Base-by-base conservation (phyloP, 2,113 vertebrate genomes). In the Neolamprologus caudopunctatus region DNA sequence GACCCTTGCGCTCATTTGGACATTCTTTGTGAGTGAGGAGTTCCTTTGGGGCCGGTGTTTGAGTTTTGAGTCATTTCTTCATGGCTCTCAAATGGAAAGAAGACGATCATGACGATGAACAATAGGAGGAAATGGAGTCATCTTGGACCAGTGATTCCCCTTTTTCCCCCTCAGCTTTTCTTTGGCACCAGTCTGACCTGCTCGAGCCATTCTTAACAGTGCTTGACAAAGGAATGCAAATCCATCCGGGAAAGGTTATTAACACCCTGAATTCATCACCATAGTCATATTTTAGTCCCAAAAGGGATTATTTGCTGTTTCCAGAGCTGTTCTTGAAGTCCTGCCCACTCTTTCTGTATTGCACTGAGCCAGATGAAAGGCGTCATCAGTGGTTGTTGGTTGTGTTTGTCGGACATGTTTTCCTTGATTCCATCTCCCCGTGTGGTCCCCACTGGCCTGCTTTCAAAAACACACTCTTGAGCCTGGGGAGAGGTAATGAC, bases 1-100 rank as follows among this genome's bases (percentile, higher is more conserved):
- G 82, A 88, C 10, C 73, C 87, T 88, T 51, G 5, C 19, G 31
- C 95, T 95, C 93, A 92, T 94, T 94, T 93, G 89, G 89, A 95
- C 95, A 95, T 95, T 96, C 95, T 90, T 95, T 91, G 83, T 11
- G 89, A 91, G 88, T 96, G 95, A 96, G 92, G 87, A 93, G 88
- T 84, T 93, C 85, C 91, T 93, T 35, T 89, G 87, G 90, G 89
- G 93, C 42, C n/a, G 2, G 54, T 91, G 93, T 91, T 90, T 93
- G 89, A 92, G 87, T 91, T 95, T 94, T 92, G 89, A 95, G 68
- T 95, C 93, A 92, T 93, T 91, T 94, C 87, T 95, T 90, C 91
- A 95, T 57, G 86, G 90, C 89, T 92, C 83, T 89, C 81, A 16
- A 28, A 88, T 92, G 88, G 84, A 95, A 85, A 85, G 42, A 82